Percentiles rank a stretch among this genome's conserved stretches.
Conservation (phyloP, 1,140 invertebrate species). For the Palaemon carinicauda region DNA sequence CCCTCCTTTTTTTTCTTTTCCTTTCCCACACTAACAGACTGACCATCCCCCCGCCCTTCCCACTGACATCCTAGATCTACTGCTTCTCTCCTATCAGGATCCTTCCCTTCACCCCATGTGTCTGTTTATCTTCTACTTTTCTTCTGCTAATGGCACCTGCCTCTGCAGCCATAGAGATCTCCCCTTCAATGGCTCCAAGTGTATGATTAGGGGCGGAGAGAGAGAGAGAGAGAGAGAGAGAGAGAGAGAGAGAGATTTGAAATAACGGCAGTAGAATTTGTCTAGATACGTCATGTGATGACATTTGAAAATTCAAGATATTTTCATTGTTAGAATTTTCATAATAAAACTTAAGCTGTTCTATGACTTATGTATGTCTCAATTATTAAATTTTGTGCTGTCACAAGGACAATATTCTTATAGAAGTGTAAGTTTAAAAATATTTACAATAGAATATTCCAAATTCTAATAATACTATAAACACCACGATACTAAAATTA, state of each 20-base stretch:
- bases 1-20: not conserved
- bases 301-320: too few species aligned
- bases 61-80: not conserved
- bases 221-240: conserved; percentile 13
- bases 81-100: not conserved
- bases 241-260: not conserved
- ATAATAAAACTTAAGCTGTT: too few species aligned
- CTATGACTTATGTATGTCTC: too few species aligned
- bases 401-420: too few species aligned
- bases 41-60: not conserved
- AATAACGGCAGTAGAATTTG: not conserved
- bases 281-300: too few species aligned
- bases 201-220: not conserved
- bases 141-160: not conserved
- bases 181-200: not conserved
- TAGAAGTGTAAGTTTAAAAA: too few species aligned
- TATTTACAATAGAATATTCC: too few species aligned
- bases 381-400: too few species aligned
- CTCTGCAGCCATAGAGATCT: too few species aligned
- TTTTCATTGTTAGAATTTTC: too few species aligned
- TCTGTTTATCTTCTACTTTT: not conserved
- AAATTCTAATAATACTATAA: too few species aligned
- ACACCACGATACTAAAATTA: too few species aligned
- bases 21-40: not conserved
- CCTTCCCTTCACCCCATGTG: not conserved